Evolutionary conservation across 2,888 invertebrate genomes (phyloP), one percentile per base, ranked within the genome.

Genomic region (Sesia bembeciformis): DNA sequence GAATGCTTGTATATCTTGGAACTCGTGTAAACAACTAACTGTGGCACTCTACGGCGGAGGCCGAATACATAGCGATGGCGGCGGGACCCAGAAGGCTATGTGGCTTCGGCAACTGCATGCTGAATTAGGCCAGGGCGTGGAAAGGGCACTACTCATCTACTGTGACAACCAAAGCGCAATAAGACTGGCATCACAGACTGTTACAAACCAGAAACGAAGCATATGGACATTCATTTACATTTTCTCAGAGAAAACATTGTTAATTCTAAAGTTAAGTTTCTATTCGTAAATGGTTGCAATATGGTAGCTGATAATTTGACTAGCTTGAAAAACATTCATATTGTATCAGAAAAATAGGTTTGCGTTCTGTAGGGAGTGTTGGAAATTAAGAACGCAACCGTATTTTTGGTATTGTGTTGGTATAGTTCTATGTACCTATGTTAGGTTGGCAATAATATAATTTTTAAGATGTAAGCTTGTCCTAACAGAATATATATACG

Each of bases 1-100:
- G 58, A 65, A 64, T 55, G 67, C 61, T 39, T 50, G 63, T 5
- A 63, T 68, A 39, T 52, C 55, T n/a, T 72, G 69, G 69, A 55
- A 52, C 4, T 68, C 68, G 1, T 6, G 59, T 52, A 41, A 58
- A 57, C 66, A 69, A 49, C 58, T 42, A 1, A 65, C 65, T 3
- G 65, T 67, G 3, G 65, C 61, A 3, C 58, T 66, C 68, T 38
- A 63, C 62, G 2, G 58, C 56, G 4, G 62, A 61, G 46, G 64
- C 62, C 23, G 64, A 67, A 46, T 64, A 65, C 38, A 66, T 68
- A 64, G 38, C 64, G 4, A 3, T 66, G 4, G 52, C 62, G 0
- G n/a, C 59, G 0, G 54, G 3, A 55, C 53, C 1, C 65, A 66
- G 53, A 66, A 69, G 56, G 58, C 58, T 4, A 40, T 60, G 41